Base-by-base conservation (phyloP, 2,888 invertebrate species). In the Eupithecia abbreviata region DNA sequence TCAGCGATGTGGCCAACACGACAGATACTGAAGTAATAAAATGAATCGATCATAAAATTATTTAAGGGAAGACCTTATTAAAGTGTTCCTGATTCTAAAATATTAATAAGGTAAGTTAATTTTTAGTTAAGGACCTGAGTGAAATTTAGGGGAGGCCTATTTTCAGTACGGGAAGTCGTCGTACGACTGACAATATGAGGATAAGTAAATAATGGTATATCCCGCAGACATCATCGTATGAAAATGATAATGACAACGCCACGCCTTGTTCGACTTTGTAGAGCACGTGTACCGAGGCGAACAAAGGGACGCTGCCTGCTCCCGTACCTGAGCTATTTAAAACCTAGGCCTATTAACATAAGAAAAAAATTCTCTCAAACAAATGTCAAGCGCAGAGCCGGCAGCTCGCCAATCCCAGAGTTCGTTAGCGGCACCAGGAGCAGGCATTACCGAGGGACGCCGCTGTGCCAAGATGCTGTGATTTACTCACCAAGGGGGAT, bases 1-100 rank as follows among this genome's bases (percentile, higher is more conserved):
- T 93, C 93, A 93, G 91, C 88, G 88, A 89, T 86, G 88, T 83
- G 81, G 88, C 92, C 91, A 93, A 92, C 91, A 92, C 88, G n/a
- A 18, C 58, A 10, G 87, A 91, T 88, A 89, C 85, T 79, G 89
- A 90, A 90, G 90, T 85, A 89, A 89, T 91, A 90, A 91, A n/a
- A n/a, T 81, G 83, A 87, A 85, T 4, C 30, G 49, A 30, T 51
- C 1, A 45, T 51, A 13, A 49, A 13, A 49, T 12, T 12, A 5
- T 9, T 15, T 15, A 45, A 45, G 1, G 3, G 7, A 91, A 51
- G 1, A 51, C 51, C 7, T 55, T n/a, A 55, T 92, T 92, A 45
- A 45, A 45, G 45, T n/a, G n/a, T n/a, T n/a, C n/a, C n/a, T n/a
- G n/a, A n/a, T n/a, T n/a, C n/a, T n/a, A n/a, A n/a, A n/a, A n/a